Conservation (phyloP, 1,140 invertebrate species). For the Zaprionus ornatus region DNA sequence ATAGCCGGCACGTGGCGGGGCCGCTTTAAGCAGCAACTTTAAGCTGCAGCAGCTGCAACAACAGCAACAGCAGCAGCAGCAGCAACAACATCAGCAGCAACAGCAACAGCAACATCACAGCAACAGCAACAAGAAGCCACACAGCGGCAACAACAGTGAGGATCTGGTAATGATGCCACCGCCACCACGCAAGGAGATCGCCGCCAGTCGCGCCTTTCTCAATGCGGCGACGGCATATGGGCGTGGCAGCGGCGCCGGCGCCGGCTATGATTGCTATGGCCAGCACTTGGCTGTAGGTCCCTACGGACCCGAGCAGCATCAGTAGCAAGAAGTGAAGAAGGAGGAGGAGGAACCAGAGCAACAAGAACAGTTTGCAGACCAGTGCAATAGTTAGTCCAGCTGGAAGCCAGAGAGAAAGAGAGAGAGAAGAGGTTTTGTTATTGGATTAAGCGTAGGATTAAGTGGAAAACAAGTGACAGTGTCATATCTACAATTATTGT, state of each 20-base stretch:
- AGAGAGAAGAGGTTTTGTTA: slow-evolving; percentile 43
- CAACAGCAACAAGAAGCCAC: slow-evolving; percentile 45
- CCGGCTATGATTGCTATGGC: slow-evolving; percentile 62
- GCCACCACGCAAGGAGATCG: slow-evolving; percentile 62
- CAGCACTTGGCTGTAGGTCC: slow-evolving; percentile 60
- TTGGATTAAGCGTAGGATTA: slow-evolving; percentile 51
- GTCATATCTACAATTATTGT: slow-evolving; percentile 79
- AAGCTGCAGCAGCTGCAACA: slow-evolving; percentile 47
- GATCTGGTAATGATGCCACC: slow-evolving; percentile 75
- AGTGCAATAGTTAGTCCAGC: slow-evolving; percentile 71
- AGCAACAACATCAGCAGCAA: slow-evolving; percentile 34
- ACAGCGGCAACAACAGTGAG: slow-evolving; percentile 27
- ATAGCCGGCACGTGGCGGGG: slow-evolving; percentile 86
- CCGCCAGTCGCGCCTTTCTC: slow-evolving; percentile 33
- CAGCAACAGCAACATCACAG: slow-evolving; percentile 23
- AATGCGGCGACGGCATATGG: slow-evolving; percentile 36
- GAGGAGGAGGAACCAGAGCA: slow-evolving; percentile 23
- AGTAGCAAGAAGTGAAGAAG: slow-evolving; percentile 26
- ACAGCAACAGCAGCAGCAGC: slow-evolving; percentile 43
- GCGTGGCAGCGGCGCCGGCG: slow-evolving; percentile 21
- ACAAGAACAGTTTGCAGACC: slow-evolving; percentile 49
- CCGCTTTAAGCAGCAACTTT: slow-evolving; percentile 65
- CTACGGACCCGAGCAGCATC: slow-evolving; percentile 54
- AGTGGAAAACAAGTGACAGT: slow-evolving; percentile 73
- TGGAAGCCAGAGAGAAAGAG: slow-evolving; percentile 21